Conservation (phyloP, 2,797 vertebrate species). For the Muscicapa comitata region DNA sequence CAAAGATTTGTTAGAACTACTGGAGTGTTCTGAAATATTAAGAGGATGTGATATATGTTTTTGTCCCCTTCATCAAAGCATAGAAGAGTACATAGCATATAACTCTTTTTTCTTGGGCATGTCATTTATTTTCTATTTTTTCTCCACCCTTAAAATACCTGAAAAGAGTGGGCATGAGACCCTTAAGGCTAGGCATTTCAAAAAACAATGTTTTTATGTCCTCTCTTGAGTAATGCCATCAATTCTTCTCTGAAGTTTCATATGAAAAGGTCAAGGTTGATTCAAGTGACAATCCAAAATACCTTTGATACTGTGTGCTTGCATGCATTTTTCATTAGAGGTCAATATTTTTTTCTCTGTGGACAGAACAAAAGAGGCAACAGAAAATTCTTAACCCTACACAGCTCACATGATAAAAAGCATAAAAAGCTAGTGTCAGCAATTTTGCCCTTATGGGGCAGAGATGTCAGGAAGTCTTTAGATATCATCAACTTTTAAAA, state of each 20-base stretch:
- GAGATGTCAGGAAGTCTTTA: background rate
- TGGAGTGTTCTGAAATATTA: background rate
- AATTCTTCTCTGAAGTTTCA: background rate
- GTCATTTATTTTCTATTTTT: background rate
- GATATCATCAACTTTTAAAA: background rate
- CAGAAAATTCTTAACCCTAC: background rate
- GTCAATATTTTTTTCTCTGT: background rate
- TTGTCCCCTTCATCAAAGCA: background rate
- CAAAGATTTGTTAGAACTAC: background rate
- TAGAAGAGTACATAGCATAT: background rate
- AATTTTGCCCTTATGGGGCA: background rate
- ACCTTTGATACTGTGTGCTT: background rate
- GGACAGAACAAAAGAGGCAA: background rate
- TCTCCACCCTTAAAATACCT: background rate
- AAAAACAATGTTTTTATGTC: background rate
- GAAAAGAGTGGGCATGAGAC: background rate
- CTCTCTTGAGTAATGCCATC: background rate
- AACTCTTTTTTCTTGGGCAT: background rate
- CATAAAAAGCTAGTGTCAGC: background rate
- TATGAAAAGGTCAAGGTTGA: background rate
- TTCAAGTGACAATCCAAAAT: background rate
- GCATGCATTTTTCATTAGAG: background rate
- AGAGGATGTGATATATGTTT: background rate
- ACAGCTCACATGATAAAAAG: background rate
- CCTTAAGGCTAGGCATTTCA: background rate